These are phyloP conservation scores for Drosophila maculinotata DNA, from an alignment of 2,888 invertebrate species.

Conservation along the genomic window DNA sequence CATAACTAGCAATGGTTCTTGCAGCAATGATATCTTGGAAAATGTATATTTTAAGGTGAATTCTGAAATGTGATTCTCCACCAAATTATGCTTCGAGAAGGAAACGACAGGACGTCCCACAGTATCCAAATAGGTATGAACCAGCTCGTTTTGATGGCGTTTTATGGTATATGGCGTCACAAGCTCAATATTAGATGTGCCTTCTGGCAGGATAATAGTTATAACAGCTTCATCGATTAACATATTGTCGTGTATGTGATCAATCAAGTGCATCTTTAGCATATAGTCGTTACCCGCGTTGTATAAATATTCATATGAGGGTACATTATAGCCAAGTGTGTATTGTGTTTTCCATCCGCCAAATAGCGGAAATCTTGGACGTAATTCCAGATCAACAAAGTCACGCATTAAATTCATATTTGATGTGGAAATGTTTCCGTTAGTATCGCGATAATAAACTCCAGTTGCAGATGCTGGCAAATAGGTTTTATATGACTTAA, in stretches of 20 bases:
- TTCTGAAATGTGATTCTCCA: constrained; percentile 98
- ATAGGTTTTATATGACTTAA: constrained; percentile 95
- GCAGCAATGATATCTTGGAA: constrained; percentile 93
- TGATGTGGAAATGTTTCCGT: constrained; percentile 99
- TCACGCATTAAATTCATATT: constrained; percentile 95
- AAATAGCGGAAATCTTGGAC: constrained; percentile 98
- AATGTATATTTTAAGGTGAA: constrained; percentile 96
- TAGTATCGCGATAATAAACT: constrained; percentile 98
- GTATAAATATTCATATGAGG: constrained; percentile 97
- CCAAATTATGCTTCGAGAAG: constrained; percentile 93
- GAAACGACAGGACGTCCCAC: constrained; percentile 95
- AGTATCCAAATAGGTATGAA: constrained; percentile 97
- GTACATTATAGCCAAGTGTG: constrained; percentile 97
- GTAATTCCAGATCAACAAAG: constrained; percentile 97
- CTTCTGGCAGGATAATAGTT: constrained; percentile 97
- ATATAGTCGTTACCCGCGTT: constrained; percentile 92
- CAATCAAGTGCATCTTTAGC: constrained; percentile 96
- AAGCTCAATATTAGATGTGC: constrained; percentile 92
- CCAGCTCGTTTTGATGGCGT: constrained; percentile 90
- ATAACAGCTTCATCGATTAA: constrained; percentile 95
- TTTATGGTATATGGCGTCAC: constrained; percentile 93
- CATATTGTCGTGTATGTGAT: constrained; percentile 99
- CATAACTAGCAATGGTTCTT: constrained; percentile 96
- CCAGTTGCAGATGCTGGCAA: constrained; percentile 95
- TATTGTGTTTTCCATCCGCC: constrained; percentile 99